Evolutionary conservation across 2,797 vertebrate species (phyloP).

Genomic region (Glyptemys insculpta): DNA sequence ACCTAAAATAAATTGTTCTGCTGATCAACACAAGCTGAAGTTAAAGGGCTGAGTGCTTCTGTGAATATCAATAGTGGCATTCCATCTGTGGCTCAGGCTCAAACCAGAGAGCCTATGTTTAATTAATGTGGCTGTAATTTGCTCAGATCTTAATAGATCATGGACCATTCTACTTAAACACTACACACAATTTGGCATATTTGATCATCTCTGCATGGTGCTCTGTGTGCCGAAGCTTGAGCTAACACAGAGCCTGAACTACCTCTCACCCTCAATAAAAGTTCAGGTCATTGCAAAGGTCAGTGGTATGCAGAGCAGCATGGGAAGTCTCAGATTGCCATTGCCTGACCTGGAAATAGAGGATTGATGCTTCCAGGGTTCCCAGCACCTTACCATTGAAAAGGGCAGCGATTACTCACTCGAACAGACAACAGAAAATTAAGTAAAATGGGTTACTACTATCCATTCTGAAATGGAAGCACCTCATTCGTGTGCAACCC

Average conservation of each 20-base stretch:
- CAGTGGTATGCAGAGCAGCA: slow-evolving; percentile 17
- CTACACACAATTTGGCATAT: slow-evolving; percentile 36
- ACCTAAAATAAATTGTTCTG: slow-evolving; percentile 73
- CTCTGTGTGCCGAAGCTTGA: slow-evolving; percentile 2
- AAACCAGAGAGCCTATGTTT: slow-evolving; percentile 71
- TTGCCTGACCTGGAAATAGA: slow-evolving; percentile 44
- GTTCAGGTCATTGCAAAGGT: slow-evolving; percentile 37
- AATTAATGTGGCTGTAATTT: slow-evolving; percentile 78
- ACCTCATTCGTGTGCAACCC: background rate
- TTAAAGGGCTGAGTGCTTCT: slow-evolving; percentile 72
- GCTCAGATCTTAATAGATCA: slow-evolving; percentile 68
- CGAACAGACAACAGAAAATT: slow-evolving; percentile 26
- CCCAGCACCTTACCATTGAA: background rate
- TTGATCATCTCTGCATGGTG: slow-evolving; percentile 26
- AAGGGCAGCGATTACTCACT: slow-evolving; percentile 19
- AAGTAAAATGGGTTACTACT: background rate
- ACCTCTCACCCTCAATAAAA: slow-evolving; percentile 7
- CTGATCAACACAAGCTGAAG: slow-evolving; percentile 71
- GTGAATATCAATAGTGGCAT: slow-evolving; percentile 71
- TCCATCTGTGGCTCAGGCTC: slow-evolving; percentile 74
- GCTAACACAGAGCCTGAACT: background rate
- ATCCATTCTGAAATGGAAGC: background rate
- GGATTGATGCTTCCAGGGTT: background rate
- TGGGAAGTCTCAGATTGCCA: slow-evolving; percentile 43
- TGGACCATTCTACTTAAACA: slow-evolving; percentile 66